These are phyloP conservation scores for Atethmia centrago DNA, from an alignment of 2,888 invertebrate genomes.

Conservation along the genomic window DNA sequence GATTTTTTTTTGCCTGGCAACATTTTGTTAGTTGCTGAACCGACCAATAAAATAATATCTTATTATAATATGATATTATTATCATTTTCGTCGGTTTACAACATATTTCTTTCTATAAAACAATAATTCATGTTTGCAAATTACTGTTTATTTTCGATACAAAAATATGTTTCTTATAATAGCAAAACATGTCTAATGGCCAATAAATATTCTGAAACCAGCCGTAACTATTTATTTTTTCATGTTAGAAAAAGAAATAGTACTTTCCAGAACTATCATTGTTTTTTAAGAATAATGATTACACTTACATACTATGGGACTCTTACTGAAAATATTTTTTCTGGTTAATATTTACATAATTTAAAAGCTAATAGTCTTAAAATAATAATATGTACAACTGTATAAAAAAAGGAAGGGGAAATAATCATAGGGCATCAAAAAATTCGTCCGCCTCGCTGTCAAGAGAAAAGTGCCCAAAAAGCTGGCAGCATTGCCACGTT, in stretches of 20 bases:
- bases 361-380: no score
- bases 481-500: no score
- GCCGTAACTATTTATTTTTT: slow-evolving; percentile 7
- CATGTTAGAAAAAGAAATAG: not conserved
- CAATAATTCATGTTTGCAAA: not conserved
- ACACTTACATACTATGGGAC: no score
- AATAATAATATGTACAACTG: no score
- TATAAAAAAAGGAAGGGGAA: no score
- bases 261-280: not conserved
- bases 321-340: no score
- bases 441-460: no score
- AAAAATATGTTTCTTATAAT: slow-evolving; percentile 16
- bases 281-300: not conserved
- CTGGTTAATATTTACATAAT: no score
- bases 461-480: no score
- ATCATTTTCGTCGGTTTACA: not conserved
- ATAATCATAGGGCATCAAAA: no score
- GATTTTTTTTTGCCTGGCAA: not conserved
- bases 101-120: not conserved
- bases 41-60: not conserved
- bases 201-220: slow-evolving; percentile 35
- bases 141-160: slow-evolving; percentile 13
- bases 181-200: slow-evolving; percentile 14
- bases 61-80: not conserved
- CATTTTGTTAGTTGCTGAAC: not conserved